phyloP scores from a whole-genome alignment of 1,140 invertebrate species.

The Drosophila watanabei region DNA sequence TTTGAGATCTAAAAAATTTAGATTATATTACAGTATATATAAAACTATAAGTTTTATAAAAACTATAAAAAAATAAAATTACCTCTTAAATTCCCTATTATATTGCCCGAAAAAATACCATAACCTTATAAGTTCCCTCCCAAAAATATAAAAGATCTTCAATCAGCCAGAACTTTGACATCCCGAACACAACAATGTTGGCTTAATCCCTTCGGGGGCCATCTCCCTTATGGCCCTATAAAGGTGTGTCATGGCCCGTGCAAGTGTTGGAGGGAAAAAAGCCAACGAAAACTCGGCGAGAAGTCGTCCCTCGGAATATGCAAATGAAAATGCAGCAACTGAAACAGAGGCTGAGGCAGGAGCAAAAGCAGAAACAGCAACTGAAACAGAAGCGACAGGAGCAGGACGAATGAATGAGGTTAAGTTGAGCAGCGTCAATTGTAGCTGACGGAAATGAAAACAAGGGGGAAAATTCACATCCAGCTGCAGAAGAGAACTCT shows the following conservation, averaged over 20 bases:
- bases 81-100: not conserved
- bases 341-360: slow-evolving; percentile 20
- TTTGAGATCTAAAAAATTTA: not conserved
- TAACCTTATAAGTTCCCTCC: not conserved
- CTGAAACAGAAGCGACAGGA: slow-evolving; percentile 30
- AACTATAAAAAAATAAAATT: not conserved
- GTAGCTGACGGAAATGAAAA: slow-evolving; percentile 84
- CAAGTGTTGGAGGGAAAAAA: slow-evolving; percentile 50
- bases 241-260: slow-evolving; percentile 58
- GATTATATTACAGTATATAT: not conserved
- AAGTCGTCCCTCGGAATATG: slow-evolving; percentile 70
- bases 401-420: slow-evolving; percentile 81
- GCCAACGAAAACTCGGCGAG: slow-evolving; percentile 50
- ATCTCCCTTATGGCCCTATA: slow-evolving; percentile 33
- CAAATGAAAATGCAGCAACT: slow-evolving; percentile 74
- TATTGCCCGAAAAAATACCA: not conserved
- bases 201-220: slow-evolving; percentile 15
- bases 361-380: slow-evolving; percentile 6
- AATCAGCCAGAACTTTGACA: slow-evolving; percentile 14
- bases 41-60: not conserved
- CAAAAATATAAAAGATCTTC: slow-evolving; percentile 3
- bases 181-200: slow-evolving; percentile 23
- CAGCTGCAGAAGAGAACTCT: slow-evolving; percentile 15
- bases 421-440: slow-evolving; percentile 84
- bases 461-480: slow-evolving; percentile 2